Conservation (phyloP, 2,113 vertebrate genomes). For the Burhinus oedicnemus region DNA sequence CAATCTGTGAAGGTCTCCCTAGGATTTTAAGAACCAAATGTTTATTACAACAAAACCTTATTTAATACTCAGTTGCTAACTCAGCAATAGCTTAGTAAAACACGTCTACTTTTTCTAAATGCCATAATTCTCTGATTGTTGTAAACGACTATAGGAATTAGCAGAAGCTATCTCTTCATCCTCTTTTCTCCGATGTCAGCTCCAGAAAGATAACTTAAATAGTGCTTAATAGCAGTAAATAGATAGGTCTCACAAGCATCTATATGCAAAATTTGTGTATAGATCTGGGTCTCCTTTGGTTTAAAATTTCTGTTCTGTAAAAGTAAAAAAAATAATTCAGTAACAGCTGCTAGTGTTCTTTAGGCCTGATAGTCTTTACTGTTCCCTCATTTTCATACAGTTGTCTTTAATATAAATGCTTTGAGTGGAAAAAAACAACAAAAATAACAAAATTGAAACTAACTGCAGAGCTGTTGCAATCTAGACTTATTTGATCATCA, state of each 20-base stretch:
- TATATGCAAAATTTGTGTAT: not conserved
- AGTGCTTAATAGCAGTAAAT: not conserved
- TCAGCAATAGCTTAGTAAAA: not conserved
- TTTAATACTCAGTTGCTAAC: not conserved
- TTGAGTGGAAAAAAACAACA: not conserved
- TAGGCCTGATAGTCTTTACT: not conserved
- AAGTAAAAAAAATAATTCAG: not conserved
- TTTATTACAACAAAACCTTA: not conserved
- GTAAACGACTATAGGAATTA: not conserved
- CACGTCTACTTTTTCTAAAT: not conserved
- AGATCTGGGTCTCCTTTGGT: not conserved
- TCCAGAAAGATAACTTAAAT: not conserved
- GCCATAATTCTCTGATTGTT: not conserved
- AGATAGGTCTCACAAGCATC: not conserved
- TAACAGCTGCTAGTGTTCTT: not conserved
- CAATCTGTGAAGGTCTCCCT: not conserved
- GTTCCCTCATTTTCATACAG: not conserved
- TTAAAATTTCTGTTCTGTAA: not conserved
- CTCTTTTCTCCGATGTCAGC: not conserved
- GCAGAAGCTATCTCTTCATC: not conserved
- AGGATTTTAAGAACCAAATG: not conserved
- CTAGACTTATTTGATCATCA: not conserved
- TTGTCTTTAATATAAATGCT: not conserved
- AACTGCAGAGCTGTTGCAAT: not conserved
- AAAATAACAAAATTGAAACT: not conserved